phyloP scores from a whole-genome alignment of 2,113 vertebrate genomes.

The Nothocercus julius region DNA sequence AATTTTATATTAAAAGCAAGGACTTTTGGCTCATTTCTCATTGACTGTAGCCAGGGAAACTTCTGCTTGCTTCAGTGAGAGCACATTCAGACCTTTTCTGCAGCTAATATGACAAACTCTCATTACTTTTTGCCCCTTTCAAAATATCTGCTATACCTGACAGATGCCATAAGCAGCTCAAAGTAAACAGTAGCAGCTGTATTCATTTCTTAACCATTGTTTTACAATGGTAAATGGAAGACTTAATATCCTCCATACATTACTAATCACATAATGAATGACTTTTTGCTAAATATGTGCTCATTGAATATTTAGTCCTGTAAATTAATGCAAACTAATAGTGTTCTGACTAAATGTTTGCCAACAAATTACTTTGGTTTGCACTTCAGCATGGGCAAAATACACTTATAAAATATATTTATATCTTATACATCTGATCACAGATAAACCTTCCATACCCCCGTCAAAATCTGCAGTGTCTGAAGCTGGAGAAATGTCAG shows the following conservation, averaged over 20 bases:
- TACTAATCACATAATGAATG: background rate
- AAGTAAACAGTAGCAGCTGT: background rate
- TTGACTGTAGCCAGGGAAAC: background rate
- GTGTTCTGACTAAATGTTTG: background rate
- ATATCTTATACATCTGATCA: background rate
- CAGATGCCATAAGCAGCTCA: background rate
- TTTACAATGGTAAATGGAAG: background rate
- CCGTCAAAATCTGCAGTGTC: background rate
- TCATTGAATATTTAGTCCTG: accelerated
- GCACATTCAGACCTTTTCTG: background rate
- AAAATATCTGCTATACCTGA: background rate
- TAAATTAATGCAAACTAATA: background rate
- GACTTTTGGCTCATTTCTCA: background rate
- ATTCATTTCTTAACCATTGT: background rate
- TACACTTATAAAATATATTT: background rate
- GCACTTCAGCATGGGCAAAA: background rate
- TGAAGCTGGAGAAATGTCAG: background rate
- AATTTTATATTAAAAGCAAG: constrained; percentile 8
- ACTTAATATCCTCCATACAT: background rate
- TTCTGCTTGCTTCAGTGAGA: background rate
- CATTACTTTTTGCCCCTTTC: background rate
- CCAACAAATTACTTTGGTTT: background rate
- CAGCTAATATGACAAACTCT: background rate
- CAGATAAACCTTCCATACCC: background rate
- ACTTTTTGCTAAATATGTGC: background rate